Percentiles rank a stretch among this genome's conserved stretches.
These are phyloP conservation scores for Montipora capitata DNA, from an alignment of 92 coral and sea anemone genomes.

Conservation along the genomic window DNA sequence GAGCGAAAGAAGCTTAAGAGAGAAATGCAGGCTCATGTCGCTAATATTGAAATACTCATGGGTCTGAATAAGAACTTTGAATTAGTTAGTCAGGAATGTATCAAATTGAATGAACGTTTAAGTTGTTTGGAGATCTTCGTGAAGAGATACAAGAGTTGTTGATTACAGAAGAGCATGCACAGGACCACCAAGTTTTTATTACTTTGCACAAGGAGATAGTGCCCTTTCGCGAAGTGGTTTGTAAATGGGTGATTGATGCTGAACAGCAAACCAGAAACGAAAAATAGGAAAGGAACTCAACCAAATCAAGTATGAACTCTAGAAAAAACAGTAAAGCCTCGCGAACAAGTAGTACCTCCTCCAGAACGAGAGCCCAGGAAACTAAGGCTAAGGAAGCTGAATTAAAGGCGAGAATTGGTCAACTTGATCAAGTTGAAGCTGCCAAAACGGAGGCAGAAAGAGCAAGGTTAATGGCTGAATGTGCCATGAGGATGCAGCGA, in stretches of 20 bases:
- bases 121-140: constrained; percentile 54
- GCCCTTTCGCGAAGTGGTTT: background rate
- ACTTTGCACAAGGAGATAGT: no score
- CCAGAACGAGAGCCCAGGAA: background rate
- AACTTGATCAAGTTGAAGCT: constrained; percentile 20
- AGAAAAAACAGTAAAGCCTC: background rate
- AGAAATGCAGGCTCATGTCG: constrained; percentile 48
- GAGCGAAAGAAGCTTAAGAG: constrained; percentile 52
- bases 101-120: constrained; percentile 48
- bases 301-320: background rate
- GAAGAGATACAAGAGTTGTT: constrained; percentile 62
- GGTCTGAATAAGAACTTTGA: constrained; percentile 51
- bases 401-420: background rate
- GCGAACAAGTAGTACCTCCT: background rate
- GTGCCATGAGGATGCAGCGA: constrained; percentile 35
- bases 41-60: constrained; percentile 56
- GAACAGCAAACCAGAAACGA: no score
- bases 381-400: background rate
- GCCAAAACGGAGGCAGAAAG: constrained; percentile 5
- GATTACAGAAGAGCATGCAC: background rate
- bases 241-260: background rate
- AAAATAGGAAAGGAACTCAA: no score
- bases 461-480: constrained; percentile 12
- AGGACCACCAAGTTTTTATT: background rate
- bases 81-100: constrained; percentile 18